Conservation (phyloP, 2,797 vertebrate genomes). For the Peromyscus melanophrys region DNA sequence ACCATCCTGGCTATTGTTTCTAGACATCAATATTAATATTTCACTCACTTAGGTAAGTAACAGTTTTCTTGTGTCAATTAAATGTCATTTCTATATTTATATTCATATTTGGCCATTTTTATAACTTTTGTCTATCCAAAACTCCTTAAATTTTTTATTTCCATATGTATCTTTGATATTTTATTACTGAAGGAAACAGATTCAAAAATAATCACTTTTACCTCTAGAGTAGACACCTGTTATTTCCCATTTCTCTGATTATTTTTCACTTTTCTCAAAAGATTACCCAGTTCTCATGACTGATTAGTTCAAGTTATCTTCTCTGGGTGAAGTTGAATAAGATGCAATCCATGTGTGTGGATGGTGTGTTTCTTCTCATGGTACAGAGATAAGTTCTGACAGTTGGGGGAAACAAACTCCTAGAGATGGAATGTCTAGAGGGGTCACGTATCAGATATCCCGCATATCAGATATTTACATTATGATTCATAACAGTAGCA, state of each 20-base stretch:
- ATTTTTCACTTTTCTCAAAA: background rate
- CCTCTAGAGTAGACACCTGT: background rate
- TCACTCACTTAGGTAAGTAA: background rate
- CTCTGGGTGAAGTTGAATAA: background rate
- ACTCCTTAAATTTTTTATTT: background rate
- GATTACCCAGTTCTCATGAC: background rate
- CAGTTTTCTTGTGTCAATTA: background rate
- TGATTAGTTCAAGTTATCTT: background rate
- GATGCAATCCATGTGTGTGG: background rate
- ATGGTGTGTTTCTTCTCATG: background rate
- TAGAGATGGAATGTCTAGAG: too few species aligned
- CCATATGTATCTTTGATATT: background rate
- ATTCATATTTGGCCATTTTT: background rate
- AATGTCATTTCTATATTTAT: background rate
- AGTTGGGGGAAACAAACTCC: background rate
- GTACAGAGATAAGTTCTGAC: background rate
- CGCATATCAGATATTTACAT: background rate
- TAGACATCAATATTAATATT: background rate
- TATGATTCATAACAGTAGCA: background rate
- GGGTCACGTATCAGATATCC: background rate
- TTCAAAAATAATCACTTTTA: background rate
- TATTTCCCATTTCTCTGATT: background rate
- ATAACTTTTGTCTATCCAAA: background rate
- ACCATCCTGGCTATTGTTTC: background rate
- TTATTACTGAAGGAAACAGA: background rate